A percentile compares a stretch with the other conserved stretches of the same genome.
These are phyloP conservation scores for Glossosoma conforme DNA, from an alignment of 1,140 invertebrate species.

Conservation along the genomic window DNA sequence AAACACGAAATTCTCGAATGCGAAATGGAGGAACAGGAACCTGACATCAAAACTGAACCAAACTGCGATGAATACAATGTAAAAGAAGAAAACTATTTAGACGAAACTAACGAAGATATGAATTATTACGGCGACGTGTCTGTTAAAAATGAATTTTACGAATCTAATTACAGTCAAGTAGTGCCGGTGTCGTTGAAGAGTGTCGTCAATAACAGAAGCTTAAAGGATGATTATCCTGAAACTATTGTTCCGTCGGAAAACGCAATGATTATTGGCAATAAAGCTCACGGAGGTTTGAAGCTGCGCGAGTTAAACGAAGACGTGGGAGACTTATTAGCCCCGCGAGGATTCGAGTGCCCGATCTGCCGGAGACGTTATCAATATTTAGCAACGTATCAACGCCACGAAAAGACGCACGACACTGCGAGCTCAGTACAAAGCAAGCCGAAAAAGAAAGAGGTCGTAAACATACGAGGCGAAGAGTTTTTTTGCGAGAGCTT, in stretches of 20 bases:
- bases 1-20: too few relatives aligned
- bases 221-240: conserved; percentile 3
- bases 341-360: conserved; percentile 12
- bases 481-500: background rate
- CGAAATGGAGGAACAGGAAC: too few relatives aligned
- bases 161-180: conserved; percentile 1
- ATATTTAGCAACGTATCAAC: conserved; percentile 7
- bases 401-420: conserved; percentile 16
- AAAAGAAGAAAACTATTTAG: too few relatives aligned
- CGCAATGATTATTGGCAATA: conserved; percentile 2
- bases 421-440: background rate
- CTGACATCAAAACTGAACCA: too few relatives aligned
- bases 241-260: conserved; percentile 12
- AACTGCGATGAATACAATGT: too few relatives aligned
- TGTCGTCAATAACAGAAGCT: conserved; percentile 7
- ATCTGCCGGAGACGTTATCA: conserved; percentile 14
- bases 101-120: background rate
- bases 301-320: conserved; percentile 10
- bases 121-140: background rate
- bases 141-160: background rate
- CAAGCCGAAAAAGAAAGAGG: background rate
- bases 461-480: background rate
- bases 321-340: conserved; percentile 7
- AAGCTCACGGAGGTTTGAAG: background rate
- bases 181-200: conserved; percentile 14